phyloP scores from a whole-genome alignment of 2,797 vertebrate species.

The Hybognathus amarus region DNA sequence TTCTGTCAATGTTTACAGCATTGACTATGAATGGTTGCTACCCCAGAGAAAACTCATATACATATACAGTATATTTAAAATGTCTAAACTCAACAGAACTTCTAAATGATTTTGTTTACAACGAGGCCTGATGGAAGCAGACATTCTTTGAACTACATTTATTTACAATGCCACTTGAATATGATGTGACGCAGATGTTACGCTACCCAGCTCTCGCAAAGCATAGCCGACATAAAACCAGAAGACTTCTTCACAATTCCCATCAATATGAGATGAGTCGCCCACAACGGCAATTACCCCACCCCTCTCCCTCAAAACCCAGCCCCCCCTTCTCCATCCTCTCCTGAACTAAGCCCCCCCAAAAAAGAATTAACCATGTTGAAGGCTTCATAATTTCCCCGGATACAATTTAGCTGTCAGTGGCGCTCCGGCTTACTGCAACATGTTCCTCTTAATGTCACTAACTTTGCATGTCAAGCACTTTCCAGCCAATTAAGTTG shows the following conservation, averaged over 20 bases:
- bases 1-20: too few relatives aligned
- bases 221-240: slow-evolving; percentile 66
- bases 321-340: slow-evolving; percentile 52
- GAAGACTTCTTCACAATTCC: slow-evolving; percentile 69
- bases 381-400: slow-evolving; percentile 99
- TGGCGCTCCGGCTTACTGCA: slow-evolving; percentile 96
- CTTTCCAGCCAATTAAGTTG: slow-evolving; percentile 99
- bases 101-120: neutral
- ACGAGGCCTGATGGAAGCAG: neutral
- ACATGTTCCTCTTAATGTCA: slow-evolving; percentile 92
- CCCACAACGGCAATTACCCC: slow-evolving; percentile 93
- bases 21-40: too few relatives aligned
- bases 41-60: too few relatives aligned
- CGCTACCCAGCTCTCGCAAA: slow-evolving; percentile 76
- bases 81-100: neutral
- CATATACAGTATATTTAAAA: neutral
- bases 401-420: slow-evolving; percentile 99
- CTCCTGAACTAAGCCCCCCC: slow-evolving; percentile 45
- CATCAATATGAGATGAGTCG: slow-evolving; percentile 86
- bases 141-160: neutral
- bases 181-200: slow-evolving; percentile 48
- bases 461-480: slow-evolving; percentile 99
- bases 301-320: slow-evolving; percentile 69
- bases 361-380: slow-evolving; percentile 94
- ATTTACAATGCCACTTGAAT: slow-evolving; percentile 54